These are phyloP conservation scores for Dendropsophus ebraccatus DNA, from an alignment of 2,113 vertebrate genomes.

Conservation along the genomic window DNA sequence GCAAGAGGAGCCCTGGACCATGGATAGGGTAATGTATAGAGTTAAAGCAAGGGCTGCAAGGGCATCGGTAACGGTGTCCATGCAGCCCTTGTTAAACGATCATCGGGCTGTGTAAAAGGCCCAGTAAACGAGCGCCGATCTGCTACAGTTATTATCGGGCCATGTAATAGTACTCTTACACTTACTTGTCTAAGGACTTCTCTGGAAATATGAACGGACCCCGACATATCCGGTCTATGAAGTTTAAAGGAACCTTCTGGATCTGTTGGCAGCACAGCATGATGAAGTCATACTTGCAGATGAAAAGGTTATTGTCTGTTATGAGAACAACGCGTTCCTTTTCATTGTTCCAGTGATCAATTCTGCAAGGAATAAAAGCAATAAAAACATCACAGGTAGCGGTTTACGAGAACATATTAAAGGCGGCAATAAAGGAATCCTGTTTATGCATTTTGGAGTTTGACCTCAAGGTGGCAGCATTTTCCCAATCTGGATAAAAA, in stretches of 20 bases:
- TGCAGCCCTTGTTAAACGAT: too few species aligned
- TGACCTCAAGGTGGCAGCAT: slow-evolving; percentile 51
- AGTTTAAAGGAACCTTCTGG: slow-evolving; percentile 72
- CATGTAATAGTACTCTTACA: too few species aligned
- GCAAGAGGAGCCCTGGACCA: too few species aligned
- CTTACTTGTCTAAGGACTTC: slow-evolving; percentile 78
- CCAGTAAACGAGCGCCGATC: too few species aligned
- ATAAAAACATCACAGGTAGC: neutral
- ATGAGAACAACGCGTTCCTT: slow-evolving; percentile 77
- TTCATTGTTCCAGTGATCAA: slow-evolving; percentile 87
- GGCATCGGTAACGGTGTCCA: too few species aligned
- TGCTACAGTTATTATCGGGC: too few species aligned
- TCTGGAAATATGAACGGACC: slow-evolving; percentile 77
- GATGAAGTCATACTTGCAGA: slow-evolving; percentile 85
- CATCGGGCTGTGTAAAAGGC: too few species aligned
- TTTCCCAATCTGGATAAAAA: neutral
- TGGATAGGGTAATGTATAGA: neutral
- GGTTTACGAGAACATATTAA: neutral
- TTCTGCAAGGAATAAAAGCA: slow-evolving; percentile 64
- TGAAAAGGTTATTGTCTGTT: slow-evolving; percentile 72
- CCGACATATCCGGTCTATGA: slow-evolving; percentile 70
- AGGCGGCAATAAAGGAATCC: neutral
- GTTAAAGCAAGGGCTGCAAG: too few species aligned
- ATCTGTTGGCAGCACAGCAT: slow-evolving; percentile 77
- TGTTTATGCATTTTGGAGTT: neutral